Evolutionary conservation across 2,113 vertebrate genomes (phyloP).

Genomic region (Anthoscopus minutus): DNA sequence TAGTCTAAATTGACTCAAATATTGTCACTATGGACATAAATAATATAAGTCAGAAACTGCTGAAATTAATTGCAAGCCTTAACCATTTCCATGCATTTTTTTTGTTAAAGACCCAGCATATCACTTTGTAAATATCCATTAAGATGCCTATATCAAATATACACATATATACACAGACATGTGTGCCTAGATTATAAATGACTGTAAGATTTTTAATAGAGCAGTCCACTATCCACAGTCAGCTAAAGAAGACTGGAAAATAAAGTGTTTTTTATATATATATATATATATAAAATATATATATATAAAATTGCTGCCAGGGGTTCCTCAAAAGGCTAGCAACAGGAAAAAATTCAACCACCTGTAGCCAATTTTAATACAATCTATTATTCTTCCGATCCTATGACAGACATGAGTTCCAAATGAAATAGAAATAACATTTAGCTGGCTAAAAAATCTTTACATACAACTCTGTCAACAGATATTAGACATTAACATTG

Average conservation of each 20-base stretch:
- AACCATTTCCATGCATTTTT: neutral
- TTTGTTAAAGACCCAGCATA: neutral
- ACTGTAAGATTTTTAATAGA: neutral
- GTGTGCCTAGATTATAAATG: neutral
- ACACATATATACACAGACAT: too few relatives aligned
- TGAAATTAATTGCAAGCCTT: neutral
- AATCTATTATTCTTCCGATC: constrained; percentile 41
- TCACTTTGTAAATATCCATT: neutral
- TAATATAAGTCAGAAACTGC: neutral
- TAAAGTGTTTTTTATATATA: neutral
- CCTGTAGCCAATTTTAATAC: constrained; percentile 47
- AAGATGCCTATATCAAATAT: neutral
- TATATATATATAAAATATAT: neutral
- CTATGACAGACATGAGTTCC: constrained; percentile 32
- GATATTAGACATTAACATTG: constrained; percentile 44
- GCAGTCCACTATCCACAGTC: neutral
- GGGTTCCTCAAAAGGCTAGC: constrained; percentile 56
- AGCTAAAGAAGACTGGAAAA: neutral
- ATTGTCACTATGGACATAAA: neutral
- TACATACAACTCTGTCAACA: constrained; percentile 49
- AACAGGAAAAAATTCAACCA: neutral
- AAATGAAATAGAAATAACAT: constrained; percentile 56
- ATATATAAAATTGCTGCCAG: neutral
- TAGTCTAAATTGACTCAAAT: neutral
- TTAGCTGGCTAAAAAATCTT: constrained; percentile 54